Base-by-base conservation (phyloP, 2,797 vertebrate species). In the Spheniscus humboldti region DNA sequence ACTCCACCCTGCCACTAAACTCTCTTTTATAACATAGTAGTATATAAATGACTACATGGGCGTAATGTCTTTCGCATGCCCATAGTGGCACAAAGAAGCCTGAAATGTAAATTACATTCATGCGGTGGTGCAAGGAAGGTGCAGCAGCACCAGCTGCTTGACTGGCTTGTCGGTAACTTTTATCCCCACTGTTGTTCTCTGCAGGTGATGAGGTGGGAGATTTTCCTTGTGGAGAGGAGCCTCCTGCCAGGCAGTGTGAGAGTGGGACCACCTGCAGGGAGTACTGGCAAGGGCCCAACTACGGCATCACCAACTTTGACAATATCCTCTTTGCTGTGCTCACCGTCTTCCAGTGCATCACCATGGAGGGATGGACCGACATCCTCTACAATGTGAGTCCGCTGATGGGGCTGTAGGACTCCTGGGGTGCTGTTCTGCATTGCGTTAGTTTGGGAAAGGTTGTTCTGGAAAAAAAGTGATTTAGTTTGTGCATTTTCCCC, bases 281-380 rank as follows among this genome's bases (percentile, higher is more conserved):
- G n/a, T 99, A 99, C 96, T 99, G 99, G 99, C 98, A 98, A 9
- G 99, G 99, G 33, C 99, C 99, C 93, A 99, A 99, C 97, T 99
- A 98, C 0, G 99, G 99, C 39, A 99, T 99, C 97, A 99, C 99
- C 95, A 99, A 99, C 98, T 99, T 99, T 2, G 99, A 99, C 98
- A 99, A 99, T 97, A 99, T 99, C 98, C 98, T 99, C 83, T 99
- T 99, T 47, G 99, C 99, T 7, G 98, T 99, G 94, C 98, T 99
- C 64, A 99, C 99, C 0, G 99, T 99, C 82, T 99, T 99, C 98
- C 99, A 99, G 97, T 99, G 99, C 97, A 99, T 99, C 98, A 99
- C 99, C 92, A 99, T 99, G 99, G 99, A 99, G 97, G 99, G 99
- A 90, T 99, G 96, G 99, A 99, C 99, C 0, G 99, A 99, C 71